These are phyloP conservation scores for Lemur catta DNA, from an alignment of 2,797 vertebrate species.

Conservation along the genomic window DNA sequence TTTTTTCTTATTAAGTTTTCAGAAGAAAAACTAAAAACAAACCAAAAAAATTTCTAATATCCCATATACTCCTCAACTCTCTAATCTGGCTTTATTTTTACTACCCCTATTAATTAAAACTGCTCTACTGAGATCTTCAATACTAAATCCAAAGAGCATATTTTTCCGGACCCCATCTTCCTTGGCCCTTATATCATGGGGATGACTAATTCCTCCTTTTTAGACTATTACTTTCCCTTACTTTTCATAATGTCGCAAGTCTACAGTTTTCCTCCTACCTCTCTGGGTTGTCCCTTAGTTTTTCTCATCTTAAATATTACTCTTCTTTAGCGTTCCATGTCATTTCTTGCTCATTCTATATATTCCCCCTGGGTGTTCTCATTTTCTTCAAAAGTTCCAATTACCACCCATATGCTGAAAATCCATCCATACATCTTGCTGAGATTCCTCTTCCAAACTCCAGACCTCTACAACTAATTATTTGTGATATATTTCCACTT, in stretches of 20 bases:
- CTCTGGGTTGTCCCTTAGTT: neutral
- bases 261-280: neutral
- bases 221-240: neutral
- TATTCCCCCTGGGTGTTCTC: neutral
- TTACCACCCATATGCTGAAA: neutral
- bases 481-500: neutral
- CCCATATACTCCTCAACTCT: neutral
- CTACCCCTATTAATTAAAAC: neutral
- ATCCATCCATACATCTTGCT: neutral
- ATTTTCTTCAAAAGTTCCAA: conserved; percentile 31
- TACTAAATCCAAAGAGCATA: neutral
- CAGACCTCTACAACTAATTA: neutral
- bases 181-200: neutral
- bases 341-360: conserved; percentile 16
- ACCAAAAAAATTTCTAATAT: neutral
- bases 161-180: neutral
- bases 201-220: neutral
- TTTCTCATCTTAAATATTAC: neutral
- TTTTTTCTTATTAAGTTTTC: conserved; percentile 3
- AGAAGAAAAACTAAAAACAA: neutral
- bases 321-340: neutral
- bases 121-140: neutral
- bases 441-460: neutral
- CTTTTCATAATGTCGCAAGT: neutral
- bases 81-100: neutral